These are phyloP conservation scores for Allophyes oxyacanthae DNA, from an alignment of 2,888 invertebrate genomes.

Conservation along the genomic window DNA sequence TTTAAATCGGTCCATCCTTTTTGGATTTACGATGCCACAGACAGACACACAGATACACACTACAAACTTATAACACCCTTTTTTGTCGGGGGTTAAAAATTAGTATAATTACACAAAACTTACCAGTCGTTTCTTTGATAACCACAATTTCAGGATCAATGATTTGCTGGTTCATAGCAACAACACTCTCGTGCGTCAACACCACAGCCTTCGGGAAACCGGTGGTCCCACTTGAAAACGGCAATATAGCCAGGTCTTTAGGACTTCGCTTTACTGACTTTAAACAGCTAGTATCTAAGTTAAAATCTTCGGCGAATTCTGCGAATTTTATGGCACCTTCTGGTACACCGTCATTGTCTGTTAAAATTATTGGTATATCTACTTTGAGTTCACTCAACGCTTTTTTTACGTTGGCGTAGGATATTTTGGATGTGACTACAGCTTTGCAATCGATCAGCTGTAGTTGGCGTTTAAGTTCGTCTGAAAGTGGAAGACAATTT, in stretches of 20 bases:
- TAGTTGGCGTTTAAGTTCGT: conserved; percentile 92
- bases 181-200: conserved; percentile 90
- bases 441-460: conserved; percentile 90
- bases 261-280: conserved; percentile 78
- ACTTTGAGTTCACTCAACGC: conserved; percentile 82
- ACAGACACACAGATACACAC: too few species aligned
- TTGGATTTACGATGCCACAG: too few species aligned
- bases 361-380: conserved; percentile 87
- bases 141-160: conserved; percentile 74
- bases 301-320: conserved; percentile 89
- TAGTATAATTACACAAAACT: conserved; percentile 30
- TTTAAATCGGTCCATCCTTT: too few species aligned
- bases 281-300: conserved; percentile 85
- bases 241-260: conserved; percentile 91
- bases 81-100: too few species aligned
- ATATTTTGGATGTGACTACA: conserved; percentile 89
- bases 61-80: too few species aligned
- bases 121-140: conserved; percentile 80
- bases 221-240: conserved; percentile 96
- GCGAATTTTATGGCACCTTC: conserved; percentile 90
- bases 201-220: conserved; percentile 94
- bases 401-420: conserved; percentile 82
- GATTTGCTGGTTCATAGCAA: conserved; percentile 83
- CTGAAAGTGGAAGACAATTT: conserved; percentile 78
- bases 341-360: conserved; percentile 82